Conservation (phyloP, 2,113 vertebrate species). For the Actinemys pallida region DNA sequence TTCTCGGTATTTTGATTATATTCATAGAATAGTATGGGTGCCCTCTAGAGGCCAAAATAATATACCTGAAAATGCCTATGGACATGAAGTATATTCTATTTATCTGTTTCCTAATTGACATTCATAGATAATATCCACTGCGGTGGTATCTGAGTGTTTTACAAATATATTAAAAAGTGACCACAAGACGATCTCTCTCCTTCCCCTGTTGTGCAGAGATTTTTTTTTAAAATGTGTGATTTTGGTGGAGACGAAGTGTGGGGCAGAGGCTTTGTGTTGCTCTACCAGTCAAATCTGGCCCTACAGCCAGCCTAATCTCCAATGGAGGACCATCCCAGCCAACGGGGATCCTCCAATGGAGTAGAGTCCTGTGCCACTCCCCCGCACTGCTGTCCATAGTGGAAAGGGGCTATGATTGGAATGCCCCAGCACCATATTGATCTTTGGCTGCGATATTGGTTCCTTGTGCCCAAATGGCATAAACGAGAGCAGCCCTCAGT, state of each 20-base stretch:
- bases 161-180: not conserved
- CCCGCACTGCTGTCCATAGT: not conserved
- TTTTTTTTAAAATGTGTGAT: not conserved
- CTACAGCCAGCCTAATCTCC: not conserved
- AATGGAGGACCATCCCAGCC: not conserved
- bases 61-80: constrained; percentile 5
- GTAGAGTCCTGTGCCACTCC: not conserved
- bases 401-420: not conserved
- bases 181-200: not conserved
- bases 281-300: not conserved
- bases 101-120: not conserved
- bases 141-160: not conserved
- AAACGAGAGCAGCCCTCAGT: not conserved
- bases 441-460: not conserved
- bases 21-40: constrained; percentile 1
- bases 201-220: not conserved
- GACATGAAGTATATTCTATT: not conserved
- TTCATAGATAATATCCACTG: not conserved
- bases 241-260: not conserved
- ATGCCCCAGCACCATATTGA: not conserved
- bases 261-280: not conserved
- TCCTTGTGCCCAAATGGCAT: not conserved
- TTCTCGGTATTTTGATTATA: not conserved
- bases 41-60: constrained; percentile 47
- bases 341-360: not conserved